phyloP scores from a whole-genome alignment of 2,888 invertebrate genomes.

The Tuberolachnus salignus region DNA sequence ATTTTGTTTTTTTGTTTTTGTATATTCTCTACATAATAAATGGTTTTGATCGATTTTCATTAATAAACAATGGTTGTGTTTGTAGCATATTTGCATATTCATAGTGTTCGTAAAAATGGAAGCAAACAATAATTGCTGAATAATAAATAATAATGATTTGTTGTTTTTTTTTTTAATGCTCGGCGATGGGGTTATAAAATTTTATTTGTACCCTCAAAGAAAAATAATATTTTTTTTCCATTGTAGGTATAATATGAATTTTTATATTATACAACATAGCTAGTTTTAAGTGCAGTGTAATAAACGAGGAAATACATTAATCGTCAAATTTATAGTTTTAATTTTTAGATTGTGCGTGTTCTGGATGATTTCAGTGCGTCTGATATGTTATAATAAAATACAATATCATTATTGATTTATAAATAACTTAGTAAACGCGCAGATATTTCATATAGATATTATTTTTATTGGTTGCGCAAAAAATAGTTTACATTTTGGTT shows the following conservation, averaged over 20 bases:
- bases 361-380: background rate
- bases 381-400: too few relatives aligned
- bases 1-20: background rate
- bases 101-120: background rate
- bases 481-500: too few relatives aligned
- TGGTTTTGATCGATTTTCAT: conserved; percentile 1
- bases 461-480: too few relatives aligned
- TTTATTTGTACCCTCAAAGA: background rate
- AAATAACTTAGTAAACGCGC: too few relatives aligned
- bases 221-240: background rate
- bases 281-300: background rate
- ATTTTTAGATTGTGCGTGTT: background rate
- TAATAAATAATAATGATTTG: conserved; percentile 32
- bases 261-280: background rate
- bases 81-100: conserved; percentile 25
- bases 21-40: background rate
- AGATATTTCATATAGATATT: too few relatives aligned
- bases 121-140: conserved; percentile 31
- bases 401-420: too few relatives aligned
- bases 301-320: background rate
- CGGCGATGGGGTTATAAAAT: conserved; percentile 1
- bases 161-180: conserved; percentile 6
- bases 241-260: background rate
- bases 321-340: conserved; percentile 16
- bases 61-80: background rate